Base-by-base conservation (phyloP, 2,797 vertebrate genomes). In the Potorous gilbertii region DNA sequence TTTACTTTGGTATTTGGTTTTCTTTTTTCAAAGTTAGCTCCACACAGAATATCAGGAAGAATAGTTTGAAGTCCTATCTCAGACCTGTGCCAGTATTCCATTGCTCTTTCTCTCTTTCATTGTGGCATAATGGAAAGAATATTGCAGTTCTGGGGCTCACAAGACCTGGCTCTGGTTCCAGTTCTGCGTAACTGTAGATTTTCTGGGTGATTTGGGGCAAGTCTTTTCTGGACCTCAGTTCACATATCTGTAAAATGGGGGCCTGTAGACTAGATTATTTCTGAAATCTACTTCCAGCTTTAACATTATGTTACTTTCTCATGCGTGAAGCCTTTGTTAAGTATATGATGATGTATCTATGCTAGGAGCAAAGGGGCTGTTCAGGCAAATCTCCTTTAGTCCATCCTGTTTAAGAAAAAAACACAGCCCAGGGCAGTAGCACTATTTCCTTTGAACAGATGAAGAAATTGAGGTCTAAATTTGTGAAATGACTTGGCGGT, bases 401-500 rank as follows among this genome's bases (percentile, higher is more conserved):
- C 54, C 87, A 4, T 46, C 40, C 8, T 74, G 66, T 74, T 93
- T 87, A 46, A 94, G 90, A 96, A 94, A 55, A 91, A 89, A 93
- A 62, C 59, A 62, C 94, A 94, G 94, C 59, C 18, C 40, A 96
- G 28, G 34, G 1, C 13, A 81, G 18, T 91, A 94, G 93, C 90
- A 93, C 93, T 90, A n/a, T 66, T 66, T 66, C 62, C 62, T 95
- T 81, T 94, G 74, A 96, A 95, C 90, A 94, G 93, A 92, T 90
- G 87, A 95, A 87, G n/a, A 93, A 93, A 92, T 91, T 55, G 89
- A 94, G 46, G 54, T 27, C 40, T 31, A 5, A 92, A 91, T 92
- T 94, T 92, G n/a, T 93, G 55, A 92, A 95, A 94, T 96, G 40
- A 95, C 93, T 96, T 89, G 18, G 52, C 46, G 92, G 50, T 96